These are phyloP conservation scores for Hydrophis major DNA, from an alignment of 2,797 vertebrate species.

Conservation along the genomic window DNA sequence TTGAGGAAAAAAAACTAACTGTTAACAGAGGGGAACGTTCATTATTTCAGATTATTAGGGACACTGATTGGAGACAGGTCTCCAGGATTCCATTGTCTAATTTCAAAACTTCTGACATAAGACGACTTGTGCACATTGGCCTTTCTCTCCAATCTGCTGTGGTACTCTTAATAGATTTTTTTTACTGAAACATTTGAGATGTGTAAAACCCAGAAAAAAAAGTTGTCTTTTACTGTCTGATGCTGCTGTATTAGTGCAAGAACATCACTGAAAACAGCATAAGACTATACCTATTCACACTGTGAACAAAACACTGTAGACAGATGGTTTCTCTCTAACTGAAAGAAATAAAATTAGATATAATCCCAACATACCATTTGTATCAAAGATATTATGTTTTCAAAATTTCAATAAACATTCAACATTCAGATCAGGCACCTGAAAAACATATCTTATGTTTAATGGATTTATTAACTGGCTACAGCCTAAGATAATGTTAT, in stretches of 20 bases:
- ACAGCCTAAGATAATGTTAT: not conserved
- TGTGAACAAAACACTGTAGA: not conserved
- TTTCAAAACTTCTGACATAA: not conserved
- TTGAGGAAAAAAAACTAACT: not conserved
- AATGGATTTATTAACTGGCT: not conserved
- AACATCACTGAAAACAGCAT: not conserved
- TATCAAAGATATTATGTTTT: not conserved
- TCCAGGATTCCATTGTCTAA: not conserved
- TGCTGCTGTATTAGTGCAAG: not conserved
- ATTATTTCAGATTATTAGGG: not conserved
- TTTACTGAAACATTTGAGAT: not conserved
- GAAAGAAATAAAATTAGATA: not conserved
- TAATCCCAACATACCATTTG: not conserved
- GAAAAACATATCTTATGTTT: not conserved
- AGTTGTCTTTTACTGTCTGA: not conserved
- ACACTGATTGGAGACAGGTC: not conserved
- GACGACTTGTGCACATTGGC: not conserved
- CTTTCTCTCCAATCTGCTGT: not conserved
- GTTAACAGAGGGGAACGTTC: not conserved
- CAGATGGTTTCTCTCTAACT: not conserved
- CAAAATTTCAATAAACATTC: not conserved
- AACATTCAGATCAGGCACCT: not conserved
- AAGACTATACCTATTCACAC: not conserved
- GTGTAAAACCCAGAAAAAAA: not conserved
- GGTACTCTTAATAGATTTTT: not conserved